Evolutionary conservation across 2,797 vertebrate species (phyloP).

Genomic region (Allobates femoralis): DNA sequence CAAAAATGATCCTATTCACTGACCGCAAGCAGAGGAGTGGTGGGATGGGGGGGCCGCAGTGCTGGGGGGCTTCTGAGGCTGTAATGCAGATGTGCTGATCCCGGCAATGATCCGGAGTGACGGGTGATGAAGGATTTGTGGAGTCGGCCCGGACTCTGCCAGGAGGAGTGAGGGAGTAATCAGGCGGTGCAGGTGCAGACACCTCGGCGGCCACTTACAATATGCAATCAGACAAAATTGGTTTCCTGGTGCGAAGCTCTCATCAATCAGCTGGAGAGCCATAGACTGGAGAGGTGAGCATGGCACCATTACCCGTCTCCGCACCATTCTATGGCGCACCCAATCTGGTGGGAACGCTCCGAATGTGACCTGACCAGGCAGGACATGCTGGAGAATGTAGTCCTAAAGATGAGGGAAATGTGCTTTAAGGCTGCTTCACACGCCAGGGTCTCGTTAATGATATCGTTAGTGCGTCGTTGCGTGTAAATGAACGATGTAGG

Average conservation of each 20-base stretch:
- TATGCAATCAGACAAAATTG: conserved; percentile 59
- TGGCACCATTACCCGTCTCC: conserved; percentile 44
- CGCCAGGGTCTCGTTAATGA: too few relatives aligned
- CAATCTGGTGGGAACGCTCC: too few relatives aligned
- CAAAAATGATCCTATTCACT: neutral
- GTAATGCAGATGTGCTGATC: neutral
- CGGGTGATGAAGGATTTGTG: conserved; percentile 28
- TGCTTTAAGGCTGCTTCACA: too few relatives aligned
- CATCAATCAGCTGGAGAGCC: conserved; percentile 59
- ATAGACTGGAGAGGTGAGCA: neutral
- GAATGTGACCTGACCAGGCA: too few relatives aligned
- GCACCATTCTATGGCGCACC: neutral
- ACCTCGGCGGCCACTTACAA: conserved; percentile 36
- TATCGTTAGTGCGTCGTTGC: too few relatives aligned
- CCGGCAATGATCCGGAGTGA: neutral
- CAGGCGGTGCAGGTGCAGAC: conserved; percentile 56
- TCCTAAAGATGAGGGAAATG: too few relatives aligned
- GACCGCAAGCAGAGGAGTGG: neutral
- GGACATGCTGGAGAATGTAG: too few relatives aligned
- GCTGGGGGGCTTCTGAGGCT: neutral
- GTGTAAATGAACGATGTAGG: too few relatives aligned
- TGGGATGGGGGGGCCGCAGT: neutral
- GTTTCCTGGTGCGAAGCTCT: conserved; percentile 28
- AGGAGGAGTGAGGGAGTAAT: conserved; percentile 32
- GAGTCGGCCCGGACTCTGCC: neutral